Evolutionary conservation across 1,140 invertebrate species (phyloP).

Genomic region (Macrocentrus cingulum): DNA sequence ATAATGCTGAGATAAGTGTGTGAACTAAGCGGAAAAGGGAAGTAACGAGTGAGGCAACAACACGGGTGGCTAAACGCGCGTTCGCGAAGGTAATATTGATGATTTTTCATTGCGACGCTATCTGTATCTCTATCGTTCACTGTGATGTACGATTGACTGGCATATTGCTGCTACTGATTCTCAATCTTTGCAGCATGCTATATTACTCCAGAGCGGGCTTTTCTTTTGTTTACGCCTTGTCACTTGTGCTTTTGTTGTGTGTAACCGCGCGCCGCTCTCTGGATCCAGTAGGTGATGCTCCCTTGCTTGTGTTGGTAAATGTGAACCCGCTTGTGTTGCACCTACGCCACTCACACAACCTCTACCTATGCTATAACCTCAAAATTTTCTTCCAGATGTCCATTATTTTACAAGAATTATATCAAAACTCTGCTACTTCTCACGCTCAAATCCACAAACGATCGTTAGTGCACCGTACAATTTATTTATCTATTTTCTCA

Average conservation of each 20-base stretch:
- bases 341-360: background rate
- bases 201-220: conserved; percentile 24
- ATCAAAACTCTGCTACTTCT: too few relatives aligned
- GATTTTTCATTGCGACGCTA: conserved; percentile 45
- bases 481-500: too few relatives aligned
- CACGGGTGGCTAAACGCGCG: conserved; percentile 48
- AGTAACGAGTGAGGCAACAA: conserved; percentile 36
- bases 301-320: conserved; percentile 10
- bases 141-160: background rate
- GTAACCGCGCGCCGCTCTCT: conserved; percentile 45
- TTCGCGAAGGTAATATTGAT: conserved; percentile 51
- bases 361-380: conserved; percentile 42
- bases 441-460: too few relatives aligned
- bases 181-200: background rate
- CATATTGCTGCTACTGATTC: background rate
- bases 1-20: background rate
- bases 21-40: conserved; percentile 1
- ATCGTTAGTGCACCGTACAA: too few relatives aligned
- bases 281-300: conserved; percentile 7
- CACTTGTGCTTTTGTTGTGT: conserved; percentile 53
- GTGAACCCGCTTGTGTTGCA: background rate
- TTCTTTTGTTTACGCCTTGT: conserved; percentile 58
- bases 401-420: conserved; percentile 29
- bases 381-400: conserved; percentile 47
- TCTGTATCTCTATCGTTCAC: conserved; percentile 19